Evolutionary conservation across 1,140 invertebrate species (phyloP).

Genomic region (Mizuhopecten yessoensis): DNA sequence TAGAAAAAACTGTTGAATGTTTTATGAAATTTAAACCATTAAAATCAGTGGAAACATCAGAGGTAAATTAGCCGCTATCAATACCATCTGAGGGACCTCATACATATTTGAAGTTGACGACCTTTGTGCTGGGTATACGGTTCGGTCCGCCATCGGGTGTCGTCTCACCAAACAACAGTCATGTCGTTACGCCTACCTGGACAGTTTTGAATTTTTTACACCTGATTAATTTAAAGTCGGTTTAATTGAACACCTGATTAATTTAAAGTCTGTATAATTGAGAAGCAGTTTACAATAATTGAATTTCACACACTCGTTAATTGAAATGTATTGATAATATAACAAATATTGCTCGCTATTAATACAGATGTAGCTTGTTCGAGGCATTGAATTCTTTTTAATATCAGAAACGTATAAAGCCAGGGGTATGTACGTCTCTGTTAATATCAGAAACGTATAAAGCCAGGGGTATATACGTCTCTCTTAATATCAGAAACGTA

Average conservation of each 20-base stretch:
- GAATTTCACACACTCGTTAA: neutral
- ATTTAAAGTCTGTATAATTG: too few relatives aligned
- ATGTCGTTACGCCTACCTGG: neutral
- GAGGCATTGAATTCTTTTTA: too few relatives aligned
- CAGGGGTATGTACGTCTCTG: too few relatives aligned
- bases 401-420: too few relatives aligned
- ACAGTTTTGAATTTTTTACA: neutral
- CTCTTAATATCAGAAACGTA: too few relatives aligned
- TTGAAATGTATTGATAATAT: neutral
- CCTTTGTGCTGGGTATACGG: neutral
- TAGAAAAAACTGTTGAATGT: neutral
- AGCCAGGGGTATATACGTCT: too few relatives aligned
- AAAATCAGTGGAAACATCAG: neutral
- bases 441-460: too few relatives aligned
- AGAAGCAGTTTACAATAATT: neutral
- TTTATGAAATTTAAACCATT: slow-evolving; percentile 21
- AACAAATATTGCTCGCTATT: too few relatives aligned
- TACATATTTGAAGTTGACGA: neutral
- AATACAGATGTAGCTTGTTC: too few relatives aligned
- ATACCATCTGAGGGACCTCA: neutral
- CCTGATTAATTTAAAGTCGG: neutral
- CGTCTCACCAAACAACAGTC: neutral
- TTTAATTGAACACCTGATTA: too few relatives aligned
- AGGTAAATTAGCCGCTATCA: neutral
- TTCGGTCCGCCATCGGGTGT: neutral